Evolutionary conservation across 1,140 invertebrate species (phyloP), one percentile per base, ranked within the genome.

Genomic region (Drosophila arizonae): DNA sequence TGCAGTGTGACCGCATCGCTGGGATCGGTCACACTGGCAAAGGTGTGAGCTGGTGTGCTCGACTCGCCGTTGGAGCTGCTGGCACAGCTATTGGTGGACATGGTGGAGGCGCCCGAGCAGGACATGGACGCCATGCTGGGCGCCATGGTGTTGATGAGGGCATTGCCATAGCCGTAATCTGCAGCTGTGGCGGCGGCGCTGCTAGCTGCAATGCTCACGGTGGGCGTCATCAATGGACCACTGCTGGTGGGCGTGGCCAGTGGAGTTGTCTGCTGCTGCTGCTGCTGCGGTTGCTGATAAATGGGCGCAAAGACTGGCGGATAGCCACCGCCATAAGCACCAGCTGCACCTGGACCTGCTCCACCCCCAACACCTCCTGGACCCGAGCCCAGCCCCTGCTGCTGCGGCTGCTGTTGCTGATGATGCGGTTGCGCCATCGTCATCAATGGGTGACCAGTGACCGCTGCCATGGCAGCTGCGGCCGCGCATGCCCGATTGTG

Each of bases 1-100:
- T 92, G 91, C 43, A 92, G 69, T 11, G 87, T 92, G 6, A 92
- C 78, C 1, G 85, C 61, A 51, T 90, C 78, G 41, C 64, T 87
- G 10, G 58, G 48, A 56, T 89, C 72, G 6, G 56, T 62, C 6
- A 67, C 56, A 33, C 50, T 72, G 26, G 66, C 58, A 61, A 66
- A 63, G 41, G 15, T 50, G 8, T 68, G 57, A 2, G 56, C 54
- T 3, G 36, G 36, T 11, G 28, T 10, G 41, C 28, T 17, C 1
- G 26, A 26, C 6, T 72, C 41, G 15, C 39, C 62, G 8, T 43
- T 13, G 10, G 45, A 43, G 36, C 41, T 64, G 41, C 13, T 24
- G 58, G 30, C 8, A 30, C 8, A 2, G 45, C 13, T 6, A 43
- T 72, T 28, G 41, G 17, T 36, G 28, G 56, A 62, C 43, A 30